These are phyloP conservation scores for Automeris io DNA, from an alignment of 2,888 invertebrate genomes.

Conservation along the genomic window DNA sequence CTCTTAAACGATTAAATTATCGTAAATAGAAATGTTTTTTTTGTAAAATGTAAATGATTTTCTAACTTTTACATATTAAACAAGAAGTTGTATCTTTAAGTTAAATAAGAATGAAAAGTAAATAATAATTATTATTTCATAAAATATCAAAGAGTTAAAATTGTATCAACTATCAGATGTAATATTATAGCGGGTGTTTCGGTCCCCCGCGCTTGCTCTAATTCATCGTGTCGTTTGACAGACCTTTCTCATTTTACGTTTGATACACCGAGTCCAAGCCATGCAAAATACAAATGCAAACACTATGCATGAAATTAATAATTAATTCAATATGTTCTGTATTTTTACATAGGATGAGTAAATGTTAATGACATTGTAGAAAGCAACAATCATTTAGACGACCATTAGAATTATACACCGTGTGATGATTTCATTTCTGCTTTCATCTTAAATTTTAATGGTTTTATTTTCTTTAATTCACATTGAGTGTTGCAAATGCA, in stretches of 20 bases:
- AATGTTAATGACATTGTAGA: slow-evolving; percentile 26
- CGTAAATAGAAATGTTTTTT: too few species aligned
- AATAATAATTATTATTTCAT: slow-evolving; percentile 28
- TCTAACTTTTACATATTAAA: too few species aligned
- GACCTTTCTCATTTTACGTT: slow-evolving; percentile 70
- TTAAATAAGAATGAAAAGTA: slow-evolving; percentile 3
- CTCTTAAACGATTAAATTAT: too few species aligned
- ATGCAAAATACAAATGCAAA: too few species aligned
- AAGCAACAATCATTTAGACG: slow-evolving; percentile 26
- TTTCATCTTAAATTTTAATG: slow-evolving; percentile 26
- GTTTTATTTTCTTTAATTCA: slow-evolving; percentile 21
- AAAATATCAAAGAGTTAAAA: slow-evolving; percentile 46
- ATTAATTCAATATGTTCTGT: slow-evolving; percentile 12
- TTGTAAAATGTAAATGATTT: too few species aligned
- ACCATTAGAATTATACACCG: slow-evolving; percentile 28
- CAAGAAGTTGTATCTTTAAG: too few species aligned
- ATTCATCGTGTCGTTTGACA: slow-evolving; percentile 69
- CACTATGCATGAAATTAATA: slow-evolving; percentile 15
- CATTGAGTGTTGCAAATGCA: slow-evolving; percentile 6
- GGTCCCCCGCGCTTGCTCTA: slow-evolving; percentile 65
- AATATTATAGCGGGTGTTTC: slow-evolving; percentile 61
- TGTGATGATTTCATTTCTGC: slow-evolving; percentile 28
- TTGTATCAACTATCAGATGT: slow-evolving; percentile 66
- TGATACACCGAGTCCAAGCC: slow-evolving; percentile 24
- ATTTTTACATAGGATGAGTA: slow-evolving; percentile 13